Evolutionary conservation across 2,888 invertebrate genomes (phyloP).

Genomic region (Hylaea fasciaria): DNA sequence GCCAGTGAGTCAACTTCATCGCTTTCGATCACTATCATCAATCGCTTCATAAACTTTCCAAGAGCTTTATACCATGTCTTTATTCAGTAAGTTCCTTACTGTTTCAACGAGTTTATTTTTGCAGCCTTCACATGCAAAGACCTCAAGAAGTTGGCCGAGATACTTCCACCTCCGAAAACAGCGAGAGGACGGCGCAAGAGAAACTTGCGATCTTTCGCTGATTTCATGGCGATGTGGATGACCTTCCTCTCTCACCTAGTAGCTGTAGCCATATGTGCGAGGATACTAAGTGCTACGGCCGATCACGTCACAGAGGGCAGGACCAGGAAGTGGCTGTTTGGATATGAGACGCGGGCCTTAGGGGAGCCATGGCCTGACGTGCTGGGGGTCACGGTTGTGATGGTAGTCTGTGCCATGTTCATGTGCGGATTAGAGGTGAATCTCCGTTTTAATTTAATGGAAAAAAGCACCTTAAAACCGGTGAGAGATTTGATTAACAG

Average conservation of each 20-base stretch:
- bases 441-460: neutral
- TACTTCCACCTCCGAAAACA: slow-evolving; percentile 72
- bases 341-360: slow-evolving; percentile 83
- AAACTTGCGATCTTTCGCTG: slow-evolving; percentile 80
- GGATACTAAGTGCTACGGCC: slow-evolving; percentile 86
- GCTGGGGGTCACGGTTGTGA: slow-evolving; percentile 85
- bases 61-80: neutral
- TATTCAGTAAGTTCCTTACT: too few species aligned
- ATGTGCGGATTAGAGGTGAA: slow-evolving; percentile 85
- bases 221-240: slow-evolving; percentile 86
- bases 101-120: slow-evolving; percentile 34
- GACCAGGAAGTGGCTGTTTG: slow-evolving; percentile 86
- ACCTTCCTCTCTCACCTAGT: slow-evolving; percentile 84
- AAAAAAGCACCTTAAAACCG: slow-evolving; percentile 12
- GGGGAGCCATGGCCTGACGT: slow-evolving; percentile 88
- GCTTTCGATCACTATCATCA: neutral
- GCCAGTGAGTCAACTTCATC: slow-evolving; percentile 72
- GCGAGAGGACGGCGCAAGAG: slow-evolving; percentile 72
- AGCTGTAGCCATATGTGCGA: slow-evolving; percentile 86
- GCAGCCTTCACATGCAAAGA: slow-evolving; percentile 76
- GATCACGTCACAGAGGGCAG: slow-evolving; percentile 86
- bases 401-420: slow-evolving; percentile 86
- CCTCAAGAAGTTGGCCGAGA: slow-evolving; percentile 69
- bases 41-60: neutral
- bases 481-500: slow-evolving; percentile 33